phyloP scores from a whole-genome alignment of 2,113 vertebrate species.

The Bombycilla garrulus region DNA sequence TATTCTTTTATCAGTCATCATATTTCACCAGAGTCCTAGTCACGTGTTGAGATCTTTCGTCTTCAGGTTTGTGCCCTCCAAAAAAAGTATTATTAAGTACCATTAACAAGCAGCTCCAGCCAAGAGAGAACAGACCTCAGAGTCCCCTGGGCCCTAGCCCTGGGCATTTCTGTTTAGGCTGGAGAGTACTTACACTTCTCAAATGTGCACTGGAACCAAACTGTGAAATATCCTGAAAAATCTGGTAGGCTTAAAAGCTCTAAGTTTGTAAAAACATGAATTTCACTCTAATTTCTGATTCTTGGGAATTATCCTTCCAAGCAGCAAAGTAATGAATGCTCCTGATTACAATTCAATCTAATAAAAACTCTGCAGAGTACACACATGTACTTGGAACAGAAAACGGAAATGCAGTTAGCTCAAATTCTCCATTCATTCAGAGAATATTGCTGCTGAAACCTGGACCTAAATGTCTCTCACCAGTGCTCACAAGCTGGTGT shows the following conservation, averaged over 20 bases:
- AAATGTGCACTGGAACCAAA: background rate
- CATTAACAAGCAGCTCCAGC: background rate
- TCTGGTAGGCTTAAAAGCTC: background rate
- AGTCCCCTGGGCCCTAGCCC: background rate
- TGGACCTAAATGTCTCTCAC: conserved; percentile 31
- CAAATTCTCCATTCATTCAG: conserved; percentile 6
- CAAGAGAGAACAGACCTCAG: background rate
- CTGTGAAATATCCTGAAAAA: background rate
- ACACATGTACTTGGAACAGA: background rate
- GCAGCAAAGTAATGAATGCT: background rate
- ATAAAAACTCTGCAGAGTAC: background rate
- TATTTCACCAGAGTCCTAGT: background rate
- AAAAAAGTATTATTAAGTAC: background rate
- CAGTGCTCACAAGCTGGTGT: conserved; percentile 62
- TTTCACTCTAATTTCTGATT: conserved; percentile 19
- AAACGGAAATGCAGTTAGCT: conserved; percentile 7
- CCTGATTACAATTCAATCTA: conserved; percentile 23
- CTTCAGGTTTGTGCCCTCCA: background rate
- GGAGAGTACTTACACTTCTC: background rate
- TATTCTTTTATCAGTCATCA: background rate
- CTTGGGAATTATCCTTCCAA: background rate
- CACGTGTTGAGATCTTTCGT: background rate
- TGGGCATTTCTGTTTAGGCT: background rate
- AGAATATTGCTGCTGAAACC: conserved; percentile 7
- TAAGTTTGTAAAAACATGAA: background rate